Evolutionary conservation across 2,113 vertebrate species (phyloP), one percentile per base, ranked within the genome.

Genomic region (Nothoprocta pentlandii): DNA sequence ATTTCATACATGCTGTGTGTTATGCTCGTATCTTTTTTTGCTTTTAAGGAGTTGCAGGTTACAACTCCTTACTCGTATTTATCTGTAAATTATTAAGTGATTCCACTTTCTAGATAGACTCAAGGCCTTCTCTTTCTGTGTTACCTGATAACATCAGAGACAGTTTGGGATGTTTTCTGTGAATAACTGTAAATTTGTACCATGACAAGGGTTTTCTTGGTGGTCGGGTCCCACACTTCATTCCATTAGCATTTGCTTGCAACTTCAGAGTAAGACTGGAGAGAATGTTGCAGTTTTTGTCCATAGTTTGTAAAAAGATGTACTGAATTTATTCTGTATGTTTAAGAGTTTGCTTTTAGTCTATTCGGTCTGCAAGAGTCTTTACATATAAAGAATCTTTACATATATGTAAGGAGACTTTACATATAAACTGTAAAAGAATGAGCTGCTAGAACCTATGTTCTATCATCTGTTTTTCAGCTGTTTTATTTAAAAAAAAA

Each of bases 381-480:
- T 32, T 70, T 89, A 13, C 6, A 6, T 51, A 30, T 70, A 47
- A 85, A n/a, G 36, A 39, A 7, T 39, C 36, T 39, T 39, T 39
- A 39, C 36, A 39, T 39, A 39, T 39, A 39, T 39, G 36, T 39
- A 39, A 4, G 28, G 13, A 70, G 54, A 15, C 44, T 32, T 70
- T 89, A 13, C 6, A 6, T 51, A 30, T 70, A 47, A 85, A n/a
- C 25, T 28, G 12, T 71, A 53, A 28, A 66, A 54, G 36, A 53
- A 32, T 42, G 16, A 42, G 30, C 39, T 54, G 47, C 47, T 42
- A 80, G 21, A 42, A 51, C 30, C 21, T 34, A 30, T 41, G 54
- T 23, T 91, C 20, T 85, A 0, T 95, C 76, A 94, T 95, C 93
- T 97, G 95, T 77, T 95, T 84, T 90, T 96, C 95, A 95, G 82